A percentile compares a stretch with the other conserved stretches of the same genome.
phyloP scores from a whole-genome alignment of 2,888 invertebrate genomes.

The Nemotelus nigrinus region DNA sequence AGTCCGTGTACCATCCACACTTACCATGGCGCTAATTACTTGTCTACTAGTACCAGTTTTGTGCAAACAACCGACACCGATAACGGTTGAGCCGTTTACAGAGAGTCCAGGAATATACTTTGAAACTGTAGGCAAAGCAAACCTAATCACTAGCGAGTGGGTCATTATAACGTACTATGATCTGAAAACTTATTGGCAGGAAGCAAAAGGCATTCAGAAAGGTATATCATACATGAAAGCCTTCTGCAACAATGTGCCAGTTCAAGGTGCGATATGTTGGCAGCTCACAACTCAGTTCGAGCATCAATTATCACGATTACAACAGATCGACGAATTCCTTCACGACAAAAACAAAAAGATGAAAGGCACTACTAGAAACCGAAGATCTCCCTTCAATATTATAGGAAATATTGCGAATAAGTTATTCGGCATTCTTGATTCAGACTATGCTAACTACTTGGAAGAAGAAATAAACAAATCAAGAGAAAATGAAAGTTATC shows the following conservation, averaged over 20 bases:
- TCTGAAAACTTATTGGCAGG: background rate
- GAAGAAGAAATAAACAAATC: background rate
- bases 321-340: background rate
- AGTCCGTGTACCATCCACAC: too few species aligned
- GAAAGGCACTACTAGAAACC: too few species aligned
- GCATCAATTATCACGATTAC: background rate
- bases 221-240: background rate
- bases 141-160: background rate
- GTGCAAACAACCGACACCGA: too few species aligned
- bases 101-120: background rate
- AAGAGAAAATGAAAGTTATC: background rate
- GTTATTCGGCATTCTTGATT: slow-evolving; percentile 3
- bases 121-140: background rate
- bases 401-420: slow-evolving; percentile 6
- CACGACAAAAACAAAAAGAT: too few species aligned
- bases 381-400: background rate
- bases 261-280: background rate
- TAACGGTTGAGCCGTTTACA: too few species aligned
- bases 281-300: background rate
- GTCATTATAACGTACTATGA: background rate
- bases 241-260: background rate
- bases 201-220: background rate
- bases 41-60: too few species aligned
- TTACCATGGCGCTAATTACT: too few species aligned
- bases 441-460: background rate